Evolutionary conservation across 1,140 invertebrate genomes (phyloP).

Genomic region (Brachionus plicatilis): DNA sequence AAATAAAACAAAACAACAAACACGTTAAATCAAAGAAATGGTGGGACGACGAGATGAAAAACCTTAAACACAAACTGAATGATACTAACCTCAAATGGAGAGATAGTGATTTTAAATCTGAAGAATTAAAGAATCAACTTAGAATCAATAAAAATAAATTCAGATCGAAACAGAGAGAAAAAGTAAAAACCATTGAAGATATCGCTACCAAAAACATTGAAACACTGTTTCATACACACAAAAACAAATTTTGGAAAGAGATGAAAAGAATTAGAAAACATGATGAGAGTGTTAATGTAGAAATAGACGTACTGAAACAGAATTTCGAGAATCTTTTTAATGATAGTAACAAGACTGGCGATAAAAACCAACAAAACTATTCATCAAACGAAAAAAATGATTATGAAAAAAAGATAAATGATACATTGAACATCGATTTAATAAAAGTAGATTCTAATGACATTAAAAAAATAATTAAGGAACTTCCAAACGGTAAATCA

Average conservation of each 20-base stretch:
- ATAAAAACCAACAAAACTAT: neutral
- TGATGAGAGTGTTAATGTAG: too few relatives aligned
- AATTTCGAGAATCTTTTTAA: too few relatives aligned
- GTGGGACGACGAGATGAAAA: slow-evolving; percentile 7
- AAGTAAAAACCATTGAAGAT: neutral
- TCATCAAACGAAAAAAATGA: neutral
- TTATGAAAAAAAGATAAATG: neutral
- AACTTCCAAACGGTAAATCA: neutral
- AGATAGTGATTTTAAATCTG: neutral
- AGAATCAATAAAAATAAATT: neutral
- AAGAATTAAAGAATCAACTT: neutral
- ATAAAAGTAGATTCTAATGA: neutral
- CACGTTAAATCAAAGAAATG: neutral
- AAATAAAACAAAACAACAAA: neutral
- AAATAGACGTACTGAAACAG: too few relatives aligned
- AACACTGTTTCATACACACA: too few relatives aligned
- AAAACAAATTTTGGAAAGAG: too few relatives aligned
- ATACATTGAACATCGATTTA: neutral
- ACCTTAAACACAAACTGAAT: neutral
- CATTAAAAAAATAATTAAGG: neutral
- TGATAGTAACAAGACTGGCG: neutral
- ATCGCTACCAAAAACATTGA: too few relatives aligned
- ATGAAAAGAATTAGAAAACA: too few relatives aligned
- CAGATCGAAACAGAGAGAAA: neutral
- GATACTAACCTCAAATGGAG: neutral